These are phyloP conservation scores for Phalacrocorax brasilianus DNA, from an alignment of 2,113 vertebrate species.

Conservation along the genomic window DNA sequence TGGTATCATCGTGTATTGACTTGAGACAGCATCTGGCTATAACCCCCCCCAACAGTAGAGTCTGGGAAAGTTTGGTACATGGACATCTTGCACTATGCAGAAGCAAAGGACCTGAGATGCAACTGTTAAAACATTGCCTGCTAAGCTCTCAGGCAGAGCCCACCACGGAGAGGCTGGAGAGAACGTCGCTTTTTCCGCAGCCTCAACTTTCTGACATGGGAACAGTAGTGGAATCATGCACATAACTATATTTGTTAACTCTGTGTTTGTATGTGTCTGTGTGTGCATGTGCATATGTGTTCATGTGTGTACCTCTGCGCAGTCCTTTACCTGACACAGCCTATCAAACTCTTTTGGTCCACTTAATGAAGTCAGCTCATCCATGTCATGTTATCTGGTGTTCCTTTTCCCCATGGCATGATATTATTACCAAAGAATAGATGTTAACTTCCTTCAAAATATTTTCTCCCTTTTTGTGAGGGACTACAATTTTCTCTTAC, in stretches of 20 bases:
- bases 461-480: neutral
- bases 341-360: neutral
- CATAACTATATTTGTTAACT: neutral
- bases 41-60: neutral
- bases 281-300: fast-evolving
- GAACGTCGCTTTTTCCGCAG: neutral
- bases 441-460: neutral
- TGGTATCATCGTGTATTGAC: fast-evolving
- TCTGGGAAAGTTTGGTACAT: neutral
- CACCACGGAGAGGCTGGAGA: fast-evolving
- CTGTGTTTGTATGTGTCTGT: neutral
- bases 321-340: neutral
- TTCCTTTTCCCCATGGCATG: neutral
- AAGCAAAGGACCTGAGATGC: neutral
- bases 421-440: neutral
- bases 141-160: neutral
- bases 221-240: neutral
- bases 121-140: neutral
- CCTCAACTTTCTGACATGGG: neutral
- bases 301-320: fast-evolving
- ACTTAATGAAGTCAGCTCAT: neutral
- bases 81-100: neutral
- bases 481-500: neutral
- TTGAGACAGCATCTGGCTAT: neutral
- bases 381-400: neutral